Conservation (phyloP, 2,113 vertebrate species). For the Neoarius graeffei region DNA sequence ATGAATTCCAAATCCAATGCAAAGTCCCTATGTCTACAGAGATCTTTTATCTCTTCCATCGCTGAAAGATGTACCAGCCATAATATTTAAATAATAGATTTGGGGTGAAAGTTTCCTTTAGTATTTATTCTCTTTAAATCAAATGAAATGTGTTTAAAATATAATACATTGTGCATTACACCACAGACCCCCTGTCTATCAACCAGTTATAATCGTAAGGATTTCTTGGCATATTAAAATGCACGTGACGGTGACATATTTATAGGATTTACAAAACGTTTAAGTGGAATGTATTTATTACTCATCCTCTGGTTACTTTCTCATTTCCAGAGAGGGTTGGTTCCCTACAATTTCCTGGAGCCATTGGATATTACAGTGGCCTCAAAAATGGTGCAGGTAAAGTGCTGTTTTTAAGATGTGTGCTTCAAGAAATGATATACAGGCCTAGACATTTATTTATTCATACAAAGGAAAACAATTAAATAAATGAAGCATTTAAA, state of each 20-base stretch:
- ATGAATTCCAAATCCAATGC: neutral
- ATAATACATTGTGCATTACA: neutral
- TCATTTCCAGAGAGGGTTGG: conserved; percentile 83
- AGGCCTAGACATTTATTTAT: neutral
- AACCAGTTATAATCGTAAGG: neutral
- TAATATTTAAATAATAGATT: neutral
- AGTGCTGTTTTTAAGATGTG: conserved; percentile 29
- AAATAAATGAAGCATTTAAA: neutral
- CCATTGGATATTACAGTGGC: conserved; percentile 80
- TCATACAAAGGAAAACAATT: neutral
- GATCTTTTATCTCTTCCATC: neutral
- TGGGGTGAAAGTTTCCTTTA: neutral
- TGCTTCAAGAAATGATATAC: neutral
- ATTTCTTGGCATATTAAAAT: neutral
- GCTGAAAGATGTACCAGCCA: neutral
- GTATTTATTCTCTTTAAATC: neutral
- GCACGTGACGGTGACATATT: neutral
- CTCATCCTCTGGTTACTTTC: neutral
- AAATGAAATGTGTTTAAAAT: neutral
- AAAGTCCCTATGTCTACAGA: neutral
- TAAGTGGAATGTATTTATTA: neutral
- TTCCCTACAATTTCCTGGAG: conserved; percentile 92
- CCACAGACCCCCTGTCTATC: neutral
- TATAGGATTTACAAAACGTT: neutral
- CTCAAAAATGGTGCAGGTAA: conserved; percentile 75